Evolutionary conservation across 2,888 invertebrate genomes (phyloP), one percentile per base, ranked within the genome.

Genomic region (Philaethria dido): DNA sequence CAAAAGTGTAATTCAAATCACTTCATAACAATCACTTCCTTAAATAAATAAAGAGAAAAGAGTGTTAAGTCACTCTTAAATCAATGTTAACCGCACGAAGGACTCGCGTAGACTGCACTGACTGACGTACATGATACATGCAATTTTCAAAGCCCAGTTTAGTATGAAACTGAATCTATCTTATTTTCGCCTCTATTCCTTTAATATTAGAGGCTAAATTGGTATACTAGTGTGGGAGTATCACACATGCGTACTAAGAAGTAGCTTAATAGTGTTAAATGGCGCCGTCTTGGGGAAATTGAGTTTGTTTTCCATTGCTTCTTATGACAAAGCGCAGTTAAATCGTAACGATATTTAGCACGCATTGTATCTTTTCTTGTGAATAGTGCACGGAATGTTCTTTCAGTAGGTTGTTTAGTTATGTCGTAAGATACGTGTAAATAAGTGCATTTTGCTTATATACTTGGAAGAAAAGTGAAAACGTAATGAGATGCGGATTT

Each of bases 181-280:
- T 16, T 29, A 59, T 45, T 60, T 33, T 47, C 13, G 3, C 13
- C 8, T 8, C 4, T 60, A 60, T 45, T 3, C 2, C 6, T 0
- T 18, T 25, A 0, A 9, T 0, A 0, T 16, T 57, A 57, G 42
- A 45, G 44, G 29, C 48, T 13, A 50, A 13, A 25, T 39, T 52
- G 2, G 11, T 3, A 14, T 50, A 3, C 29, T 16, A 0, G 16
- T 0, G 13, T 62, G n/a, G 16, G 29, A 11, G 36, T 18, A 22
- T 50, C 16, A 48, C 50, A 39, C 48, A 62, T 48, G 47, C 61
- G 42, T 42, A 62, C 18, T 25, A 62, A 16, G 50, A 42, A 42
- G 86, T 50, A 14, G 14, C 14, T n/a, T n/a, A 14, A 50, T 14
- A n/a, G 25, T 29, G n/a, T n/a, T 29, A n/a, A 50, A 29, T 29